Base-by-base conservation (phyloP, 30 jellyfish, hydroid and myxozoan genomes). In the Phacellophora camtschatica region DNA sequence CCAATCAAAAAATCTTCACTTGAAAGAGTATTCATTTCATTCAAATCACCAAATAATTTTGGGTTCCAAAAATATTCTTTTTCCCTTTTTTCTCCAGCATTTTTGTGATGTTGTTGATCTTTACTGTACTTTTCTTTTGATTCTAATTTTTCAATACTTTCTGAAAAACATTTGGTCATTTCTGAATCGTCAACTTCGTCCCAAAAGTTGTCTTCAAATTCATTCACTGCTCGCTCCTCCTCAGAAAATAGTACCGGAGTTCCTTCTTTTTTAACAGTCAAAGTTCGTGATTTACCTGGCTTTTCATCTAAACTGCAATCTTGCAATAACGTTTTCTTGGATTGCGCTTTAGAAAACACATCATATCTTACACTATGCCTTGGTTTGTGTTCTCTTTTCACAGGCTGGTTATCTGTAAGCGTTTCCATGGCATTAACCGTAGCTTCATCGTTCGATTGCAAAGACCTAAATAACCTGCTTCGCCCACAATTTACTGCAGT, bases 191-290 rank as follows among this genome's bases (percentile, higher is more conserved):
- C 72, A 46, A 42, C 23, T 3, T 39, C 32, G 11, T 51, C 72
- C 86, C 86, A 73, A 15, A 73, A 73, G n/a, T 32, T 32, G 56
- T 73, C 86, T 20, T 53, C 72, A 20, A 73, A 30, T 23, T 39
- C 41, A 0, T 41, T 66, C 13, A 53, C 12, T 3, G 32, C 86
- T 8, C 11, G 33, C 1, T 18, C 71, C 13, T 50, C 54, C 2
- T 73, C 86, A 7, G 86, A 49, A 36, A 73, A 73, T 45, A 73
- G 59, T 2, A 49, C 49, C n/a, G 86, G 86, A 3, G 86, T 50
- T 53, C 43, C 64, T 3, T 8, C 71, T 22, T 23, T 73, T 28
- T 48, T 51, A 28, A 3, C 55, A 3, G 48, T 20, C 4, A 2
- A 7, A 16, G n/a, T 46, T 46, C 24, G n/a, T 9, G 61, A 12